Percentiles rank a stretch among this genome's conserved stretches.
phyloP scores from a whole-genome alignment of 1,140 invertebrate species.

The Rhopalosiphum maidis region DNA sequence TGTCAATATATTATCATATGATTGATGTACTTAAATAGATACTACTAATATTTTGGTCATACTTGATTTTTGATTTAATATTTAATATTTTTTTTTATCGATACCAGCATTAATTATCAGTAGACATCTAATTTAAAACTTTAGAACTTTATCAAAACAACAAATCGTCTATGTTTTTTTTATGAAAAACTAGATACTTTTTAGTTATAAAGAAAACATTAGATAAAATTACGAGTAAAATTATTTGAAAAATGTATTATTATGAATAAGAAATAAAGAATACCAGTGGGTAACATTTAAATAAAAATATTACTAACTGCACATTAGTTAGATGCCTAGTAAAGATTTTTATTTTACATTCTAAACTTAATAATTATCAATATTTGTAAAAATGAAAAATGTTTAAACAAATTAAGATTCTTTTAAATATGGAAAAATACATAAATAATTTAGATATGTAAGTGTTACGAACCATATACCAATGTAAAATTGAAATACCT shows the following conservation, averaged over 20 bases:
- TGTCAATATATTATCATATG: background rate
- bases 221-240: too few relatives aligned
- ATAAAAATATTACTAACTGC: too few relatives aligned
- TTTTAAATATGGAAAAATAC: background rate
- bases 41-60: too few relatives aligned
- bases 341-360: background rate
- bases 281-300: background rate
- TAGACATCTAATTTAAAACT: background rate
- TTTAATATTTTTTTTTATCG: background rate
- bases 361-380: background rate
- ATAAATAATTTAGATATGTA: background rate
- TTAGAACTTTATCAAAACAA: background rate
- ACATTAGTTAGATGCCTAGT: too few relatives aligned
- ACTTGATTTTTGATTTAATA: background rate
- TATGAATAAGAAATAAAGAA: background rate
- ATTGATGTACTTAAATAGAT: background rate
- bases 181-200: background rate
- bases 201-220: too few relatives aligned
- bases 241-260: background rate
- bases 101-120: background rate
- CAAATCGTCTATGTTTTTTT: background rate
- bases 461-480: background rate
- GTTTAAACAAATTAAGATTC: background rate
- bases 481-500: background rate
- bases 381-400: background rate